Evolutionary conservation across 2,888 invertebrate genomes (phyloP), one percentile per base, ranked within the genome.

Genomic region (Encarsia formosa): DNA sequence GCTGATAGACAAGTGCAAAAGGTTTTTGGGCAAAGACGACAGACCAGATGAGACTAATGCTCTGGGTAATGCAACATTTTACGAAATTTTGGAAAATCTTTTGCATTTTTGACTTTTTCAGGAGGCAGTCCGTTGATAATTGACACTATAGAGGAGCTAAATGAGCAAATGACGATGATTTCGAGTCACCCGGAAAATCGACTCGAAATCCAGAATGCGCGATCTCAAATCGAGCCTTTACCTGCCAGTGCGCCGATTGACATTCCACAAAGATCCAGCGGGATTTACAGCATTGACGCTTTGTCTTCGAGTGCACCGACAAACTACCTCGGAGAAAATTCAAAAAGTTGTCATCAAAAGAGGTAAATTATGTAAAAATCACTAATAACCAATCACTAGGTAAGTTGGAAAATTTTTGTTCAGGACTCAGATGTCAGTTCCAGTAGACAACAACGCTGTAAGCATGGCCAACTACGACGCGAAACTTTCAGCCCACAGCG

Each of bases 101-200:
- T n/a, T n/a, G n/a, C n/a, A n/a, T n/a, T n/a, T n/a, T n/a, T n/a
- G n/a, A n/a, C n/a, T n/a, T n/a, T n/a, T n/a, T n/a, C n/a, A n/a
- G 39, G 18, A 34, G 51, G 35, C 19, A 71, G 72, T 4, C 69
- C 72, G 1, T 70, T 66, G 65, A 65, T 66, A 44, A 71, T 74
- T 47, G 73, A 69, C 3, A 73, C 71, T 4, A 76, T 76, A 37
- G 76, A 76, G 58, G 77, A 77, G 59, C 76, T 77, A 1, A 91
- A 91, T 66, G 91, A 91, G 66, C 90, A 91, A 71, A 78, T 83
- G 64, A 91, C 90, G 11, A 85, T 89, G 53, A 88, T 86, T 4
- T 89, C 90, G 38, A 82, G 82, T 76, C 81, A 83, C 63, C 73
- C 77, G 66, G 71, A 81, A 68, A 68, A 74, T 45, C 63, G 66